Evolutionary conservation across 2,888 invertebrate species (phyloP), one percentile per base, ranked within the genome.

Genomic region (Euplagia quadripunctaria): DNA sequence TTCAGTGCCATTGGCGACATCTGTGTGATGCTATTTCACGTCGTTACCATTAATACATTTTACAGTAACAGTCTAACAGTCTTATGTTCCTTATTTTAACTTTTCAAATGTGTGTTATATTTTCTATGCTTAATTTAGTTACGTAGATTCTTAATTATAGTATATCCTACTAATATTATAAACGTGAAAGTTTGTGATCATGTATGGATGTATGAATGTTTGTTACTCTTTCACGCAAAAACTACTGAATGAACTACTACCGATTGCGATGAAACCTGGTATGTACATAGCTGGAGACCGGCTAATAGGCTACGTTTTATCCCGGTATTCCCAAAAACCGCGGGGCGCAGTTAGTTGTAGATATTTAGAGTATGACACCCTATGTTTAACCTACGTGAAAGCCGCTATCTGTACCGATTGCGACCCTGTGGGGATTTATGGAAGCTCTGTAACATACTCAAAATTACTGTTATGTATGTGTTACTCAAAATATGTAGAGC

Each of bases 1-100:
- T 76, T 66, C 66, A 14, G 41, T 70, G 66, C 64, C 67, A 42
- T 71, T 72, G 70, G 66, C 66, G 66, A 73, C 68, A 75, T 71
- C 68, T 77, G 75, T 75, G 71, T 72, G 58, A 17, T 63, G 20
- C 63, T 64, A 63, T 51, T 58, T 55, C 52, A 20, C 42, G 63
- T 51, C 63, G 63, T 61, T 67, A 31, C 12, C 61, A 67, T 72
- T 63, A 71, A 61, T 71, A 70, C 52, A 41, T 51, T 67, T 51
- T 61, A 42, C 46, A 71, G 58, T 49, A 61, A 71, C 49, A 61
- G 49, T 58, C 16, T 49, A 66, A 71, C 49, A 61, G 49, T 58
- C 16, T 61, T 41, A 31, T n/a, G 52, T 66, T 31, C n/a, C 68
- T 55, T 42, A 68, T 42, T 55, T n/a, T 68, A 43, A 49, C 55